phyloP scores from a whole-genome alignment of 1,140 invertebrate genomes.

The Trichonephila inaurata region DNA sequence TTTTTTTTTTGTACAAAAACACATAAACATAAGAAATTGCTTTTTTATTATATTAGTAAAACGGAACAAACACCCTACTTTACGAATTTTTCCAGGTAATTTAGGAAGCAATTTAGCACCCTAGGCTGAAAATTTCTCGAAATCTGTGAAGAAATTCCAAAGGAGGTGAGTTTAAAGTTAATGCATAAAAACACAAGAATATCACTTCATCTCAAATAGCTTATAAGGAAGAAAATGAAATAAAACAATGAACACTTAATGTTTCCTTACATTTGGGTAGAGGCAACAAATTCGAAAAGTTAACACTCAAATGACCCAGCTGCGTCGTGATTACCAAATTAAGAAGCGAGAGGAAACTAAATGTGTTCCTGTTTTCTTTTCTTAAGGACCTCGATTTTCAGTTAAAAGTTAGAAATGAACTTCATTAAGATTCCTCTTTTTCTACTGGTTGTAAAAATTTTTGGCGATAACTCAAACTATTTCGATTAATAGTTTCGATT shows the following conservation, averaged over 20 bases:
- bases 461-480: background rate
- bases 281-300: constrained; percentile 16
- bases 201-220: background rate
- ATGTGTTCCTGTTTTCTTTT: constrained; percentile 4
- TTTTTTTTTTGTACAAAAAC: too few relatives aligned
- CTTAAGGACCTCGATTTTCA: background rate
- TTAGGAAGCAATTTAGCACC: background rate
- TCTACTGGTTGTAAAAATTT: background rate
- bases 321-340: background rate
- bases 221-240: background rate
- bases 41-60: too few relatives aligned
- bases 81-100: background rate
- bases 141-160: background rate
- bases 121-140: background rate
- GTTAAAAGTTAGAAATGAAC: background rate
- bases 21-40: too few relatives aligned
- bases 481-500: background rate
- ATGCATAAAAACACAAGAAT: constrained; percentile 1
- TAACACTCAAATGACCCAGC: background rate
- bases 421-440: background rate
- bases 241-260: background rate
- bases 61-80: too few relatives aligned
- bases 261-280: background rate
- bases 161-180: background rate
- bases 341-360: background rate